A percentile compares a stretch with the other conserved stretches of the same genome.
phyloP scores from a whole-genome alignment of 2,888 invertebrate species.

The Catocala fraxini region DNA sequence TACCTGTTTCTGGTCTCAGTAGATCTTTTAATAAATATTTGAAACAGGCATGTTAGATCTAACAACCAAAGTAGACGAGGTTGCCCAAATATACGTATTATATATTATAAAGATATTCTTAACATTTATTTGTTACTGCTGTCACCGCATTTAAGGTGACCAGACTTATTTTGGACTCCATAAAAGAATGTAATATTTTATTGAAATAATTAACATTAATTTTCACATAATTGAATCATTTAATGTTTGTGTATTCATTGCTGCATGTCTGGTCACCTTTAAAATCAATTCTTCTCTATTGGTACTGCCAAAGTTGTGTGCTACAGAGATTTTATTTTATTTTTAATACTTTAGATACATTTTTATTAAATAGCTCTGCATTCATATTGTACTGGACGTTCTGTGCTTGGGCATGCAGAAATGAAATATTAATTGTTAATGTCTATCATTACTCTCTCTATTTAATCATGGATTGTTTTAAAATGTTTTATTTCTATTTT shows the following conservation, averaged over 20 bases:
- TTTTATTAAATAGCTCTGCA: conserved; percentile 70
- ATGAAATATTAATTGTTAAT: conserved; percentile 76
- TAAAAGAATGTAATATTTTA: conserved; percentile 20
- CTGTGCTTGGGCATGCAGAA: conserved; percentile 87
- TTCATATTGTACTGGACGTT: conserved; percentile 76
- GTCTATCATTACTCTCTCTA: conserved; percentile 58
- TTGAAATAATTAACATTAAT: conserved; percentile 21
- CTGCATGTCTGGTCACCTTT: conserved; percentile 87
- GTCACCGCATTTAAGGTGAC: conserved; percentile 84
- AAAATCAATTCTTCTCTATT: conserved; percentile 58
- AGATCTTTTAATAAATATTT: conserved; percentile 45
- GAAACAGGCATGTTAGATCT: conserved; percentile 73
- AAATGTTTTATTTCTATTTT: conserved; percentile 28
- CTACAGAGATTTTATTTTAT: conserved; percentile 66
- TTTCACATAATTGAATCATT: conserved; percentile 25
- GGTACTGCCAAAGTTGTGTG: conserved; percentile 68
- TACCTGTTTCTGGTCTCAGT: conserved; percentile 51
- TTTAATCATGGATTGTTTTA: conserved; percentile 64
- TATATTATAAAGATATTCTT: conserved; percentile 57
- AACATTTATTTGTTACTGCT: conserved; percentile 68
- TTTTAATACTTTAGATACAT: conserved; percentile 58
- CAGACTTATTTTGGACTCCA: conserved; percentile 69
- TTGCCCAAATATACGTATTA: conserved; percentile 62
- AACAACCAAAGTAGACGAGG: conserved; percentile 82
- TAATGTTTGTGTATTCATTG: conserved; percentile 68